Evolutionary conservation across 2,888 invertebrate species (phyloP).

Genomic region (Liposcelis brunnea): DNA sequence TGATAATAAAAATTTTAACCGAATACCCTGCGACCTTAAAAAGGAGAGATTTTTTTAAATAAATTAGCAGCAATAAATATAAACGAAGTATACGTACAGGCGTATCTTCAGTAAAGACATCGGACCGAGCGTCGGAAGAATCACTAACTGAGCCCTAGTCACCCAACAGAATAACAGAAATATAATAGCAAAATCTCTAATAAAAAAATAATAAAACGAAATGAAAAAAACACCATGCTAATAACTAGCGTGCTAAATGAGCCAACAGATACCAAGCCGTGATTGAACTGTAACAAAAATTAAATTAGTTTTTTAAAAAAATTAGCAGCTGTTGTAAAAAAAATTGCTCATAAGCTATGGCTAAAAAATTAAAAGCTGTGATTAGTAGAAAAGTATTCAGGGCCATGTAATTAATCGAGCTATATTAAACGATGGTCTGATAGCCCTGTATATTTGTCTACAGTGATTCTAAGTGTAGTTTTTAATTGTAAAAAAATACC

Average conservation of each 20-base stretch:
- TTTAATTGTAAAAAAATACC: too few species aligned
- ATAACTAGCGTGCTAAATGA: not conserved
- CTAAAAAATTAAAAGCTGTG: too few species aligned
- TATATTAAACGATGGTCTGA: too few species aligned
- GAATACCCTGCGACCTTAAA: slow-evolving; percentile 13
- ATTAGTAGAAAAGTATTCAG: too few species aligned
- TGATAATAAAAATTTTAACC: slow-evolving; percentile 8
- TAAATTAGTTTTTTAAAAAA: too few species aligned
- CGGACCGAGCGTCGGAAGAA: slow-evolving; percentile 9
- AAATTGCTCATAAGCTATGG: too few species aligned
- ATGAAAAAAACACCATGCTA: not conserved
- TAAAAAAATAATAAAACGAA: slow-evolving; percentile 1
- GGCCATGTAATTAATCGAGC: too few species aligned
- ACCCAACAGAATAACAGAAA: not conserved
- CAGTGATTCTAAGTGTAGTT: too few species aligned
- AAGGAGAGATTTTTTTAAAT: not conserved
- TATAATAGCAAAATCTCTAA: slow-evolving; percentile 2
- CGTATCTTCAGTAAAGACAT: slow-evolving; percentile 15
- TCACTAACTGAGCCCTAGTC: not conserved
- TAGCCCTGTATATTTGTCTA: too few species aligned
- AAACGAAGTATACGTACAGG: slow-evolving; percentile 18
- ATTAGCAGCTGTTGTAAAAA: too few species aligned
- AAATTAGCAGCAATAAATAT: not conserved
- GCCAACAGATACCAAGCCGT: too few species aligned
- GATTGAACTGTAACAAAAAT: too few species aligned